Evolutionary conservation across 2,888 invertebrate genomes (phyloP), one percentile per base, ranked within the genome.

Genomic region (Nymphalis polychloros): DNA sequence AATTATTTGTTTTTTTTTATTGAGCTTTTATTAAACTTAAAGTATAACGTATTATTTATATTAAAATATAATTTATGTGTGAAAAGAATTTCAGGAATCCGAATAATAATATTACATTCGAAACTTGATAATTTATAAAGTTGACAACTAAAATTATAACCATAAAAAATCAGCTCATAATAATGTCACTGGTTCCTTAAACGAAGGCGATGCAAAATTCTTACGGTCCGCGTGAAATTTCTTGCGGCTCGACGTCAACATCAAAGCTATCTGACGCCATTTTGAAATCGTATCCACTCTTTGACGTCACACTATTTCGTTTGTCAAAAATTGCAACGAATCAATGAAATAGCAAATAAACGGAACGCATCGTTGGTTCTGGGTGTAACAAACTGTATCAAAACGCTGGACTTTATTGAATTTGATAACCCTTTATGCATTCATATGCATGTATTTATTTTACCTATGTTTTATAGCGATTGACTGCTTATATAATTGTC

Each of bases 371-470:
- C 65, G 65, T 62, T 65, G 65, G 50, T 57, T 50, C 17, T 8
- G 48, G 20, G 31, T 46, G 52, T 66, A 64, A 65, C 69, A 69
- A 65, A 63, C 61, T 65, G 62, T 57, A 50, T 61, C 66, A 61
- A 47, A 61, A 55, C 48, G 60, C 17, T 48, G 20, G 60, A 61
- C 31, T 59, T 52, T 55, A 65, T 65, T 65, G 61, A 65, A 62
- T 65, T 57, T 50, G 48, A 69, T 62, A 55, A 52, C 61, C 23
- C 19, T 49, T 65, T n/a, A 57, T 35, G n/a, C 1, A n/a, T 2
- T 10, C 35, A 17, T 8, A 57, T 8, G 5, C 6, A 17, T 23
- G 52, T 31, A 4, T 17, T 27, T 16, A 20, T 27, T n/a, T 53
- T 13, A 27, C 16, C 10, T 16, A 4, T 8, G 7, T n/a, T 49